phyloP scores from a whole-genome alignment of 1,140 invertebrate genomes.

The Drosophila pachea region DNA sequence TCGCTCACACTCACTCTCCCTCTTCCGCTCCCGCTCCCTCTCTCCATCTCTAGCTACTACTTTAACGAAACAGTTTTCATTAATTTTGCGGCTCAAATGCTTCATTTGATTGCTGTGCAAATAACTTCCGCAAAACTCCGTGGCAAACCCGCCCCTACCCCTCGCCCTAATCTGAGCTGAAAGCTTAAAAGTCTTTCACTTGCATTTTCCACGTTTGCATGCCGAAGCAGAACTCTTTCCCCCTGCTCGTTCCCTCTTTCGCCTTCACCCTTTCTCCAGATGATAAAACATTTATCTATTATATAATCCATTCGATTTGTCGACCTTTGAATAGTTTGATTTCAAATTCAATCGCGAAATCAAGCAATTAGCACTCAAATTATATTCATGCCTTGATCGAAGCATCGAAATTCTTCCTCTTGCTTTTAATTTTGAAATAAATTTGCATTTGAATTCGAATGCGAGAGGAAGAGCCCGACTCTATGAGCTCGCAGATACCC shows the following conservation, averaged over 20 bases:
- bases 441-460: background rate
- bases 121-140: too few species aligned
- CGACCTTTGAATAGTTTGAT: background rate
- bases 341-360: background rate
- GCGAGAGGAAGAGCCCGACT: background rate
- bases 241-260: background rate
- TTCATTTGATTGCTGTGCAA: background rate
- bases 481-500: background rate
- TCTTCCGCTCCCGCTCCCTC: too few species aligned
- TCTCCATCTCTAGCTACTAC: too few species aligned
- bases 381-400: background rate
- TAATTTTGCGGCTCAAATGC: background rate
- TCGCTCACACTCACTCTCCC: background rate
- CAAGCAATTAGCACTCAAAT: background rate
- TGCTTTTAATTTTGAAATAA: background rate
- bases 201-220: background rate
- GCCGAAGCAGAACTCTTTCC: background rate
- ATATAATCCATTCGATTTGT: background rate
- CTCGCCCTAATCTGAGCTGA: too few species aligned
- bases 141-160: too few species aligned
- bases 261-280: background rate
- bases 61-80: background rate
- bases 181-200: background rate
- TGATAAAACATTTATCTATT: background rate
- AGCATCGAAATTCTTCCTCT: background rate